Evolutionary conservation across 2,113 vertebrate genomes (phyloP).

Genomic region (Ciconia boyciana): DNA sequence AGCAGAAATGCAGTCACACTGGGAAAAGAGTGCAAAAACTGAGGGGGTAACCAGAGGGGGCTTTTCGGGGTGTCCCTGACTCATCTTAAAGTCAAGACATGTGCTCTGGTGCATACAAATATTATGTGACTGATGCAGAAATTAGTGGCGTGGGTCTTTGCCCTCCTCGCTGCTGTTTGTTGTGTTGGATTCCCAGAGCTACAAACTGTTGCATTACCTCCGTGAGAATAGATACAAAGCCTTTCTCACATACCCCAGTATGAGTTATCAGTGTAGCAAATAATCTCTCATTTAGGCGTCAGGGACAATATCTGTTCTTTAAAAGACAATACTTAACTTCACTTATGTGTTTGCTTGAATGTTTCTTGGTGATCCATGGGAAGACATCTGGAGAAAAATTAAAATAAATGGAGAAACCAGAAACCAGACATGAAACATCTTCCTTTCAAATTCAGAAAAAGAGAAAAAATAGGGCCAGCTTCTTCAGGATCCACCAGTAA

Average conservation of each 20-base stretch:
- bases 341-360: background rate
- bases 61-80: background rate
- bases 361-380: background rate
- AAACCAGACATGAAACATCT: background rate
- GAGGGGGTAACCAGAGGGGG: background rate
- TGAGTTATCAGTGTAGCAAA: background rate
- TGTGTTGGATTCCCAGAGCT: background rate
- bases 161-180: background rate
- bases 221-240: background rate
- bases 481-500: background rate
- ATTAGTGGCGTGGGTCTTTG: background rate
- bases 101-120: background rate
- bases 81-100: background rate
- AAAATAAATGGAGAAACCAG: background rate
- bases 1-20: background rate
- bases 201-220: background rate
- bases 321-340: background rate
- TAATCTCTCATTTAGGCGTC: background rate
- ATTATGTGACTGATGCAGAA: background rate
- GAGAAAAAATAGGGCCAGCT: background rate
- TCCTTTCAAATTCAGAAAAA: background rate
- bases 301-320: background rate
- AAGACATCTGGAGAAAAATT: background rate
- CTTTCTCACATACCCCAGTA: background rate
- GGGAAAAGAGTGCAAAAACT: background rate